Conservation (phyloP, 2,113 vertebrate species). For the Thymallus thymallus region DNA sequence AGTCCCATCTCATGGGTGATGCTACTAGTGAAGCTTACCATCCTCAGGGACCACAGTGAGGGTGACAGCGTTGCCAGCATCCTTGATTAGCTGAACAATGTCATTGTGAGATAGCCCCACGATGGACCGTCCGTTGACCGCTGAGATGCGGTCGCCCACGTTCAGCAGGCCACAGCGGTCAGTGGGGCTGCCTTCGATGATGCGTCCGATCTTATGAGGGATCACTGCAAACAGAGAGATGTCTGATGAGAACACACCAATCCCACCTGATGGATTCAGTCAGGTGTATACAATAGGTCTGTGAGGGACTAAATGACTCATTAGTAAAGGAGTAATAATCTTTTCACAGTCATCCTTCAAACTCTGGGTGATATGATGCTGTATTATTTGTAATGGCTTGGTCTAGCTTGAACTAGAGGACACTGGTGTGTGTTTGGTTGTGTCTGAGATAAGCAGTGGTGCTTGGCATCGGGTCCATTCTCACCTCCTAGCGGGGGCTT, state of each 20-base stretch:
- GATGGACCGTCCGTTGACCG: slow-evolving; percentile 92
- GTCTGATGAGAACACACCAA: background rate
- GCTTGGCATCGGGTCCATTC: slow-evolving; percentile 11
- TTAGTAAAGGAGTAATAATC: too few relatives aligned
- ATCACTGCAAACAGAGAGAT: slow-evolving; percentile 76
- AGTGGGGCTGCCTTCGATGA: slow-evolving; percentile 94
- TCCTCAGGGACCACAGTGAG: slow-evolving; percentile 93
- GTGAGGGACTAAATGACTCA: too few relatives aligned
- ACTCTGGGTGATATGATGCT: too few relatives aligned
- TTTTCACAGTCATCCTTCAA: too few relatives aligned
- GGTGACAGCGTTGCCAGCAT: slow-evolving; percentile 87
- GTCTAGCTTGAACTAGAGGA: too few relatives aligned
- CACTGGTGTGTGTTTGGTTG: too few relatives aligned
- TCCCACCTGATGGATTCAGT: too few relatives aligned
- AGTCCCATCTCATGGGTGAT: slow-evolving; percentile 1
- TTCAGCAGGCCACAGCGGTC: slow-evolving; percentile 92
- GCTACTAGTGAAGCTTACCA: slow-evolving; percentile 74
- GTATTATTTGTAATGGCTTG: too few relatives aligned
- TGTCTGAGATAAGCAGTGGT: too few relatives aligned
- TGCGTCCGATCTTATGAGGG: slow-evolving; percentile 96
- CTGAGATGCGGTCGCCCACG: slow-evolving; percentile 93
- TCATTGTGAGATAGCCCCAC: slow-evolving; percentile 90
- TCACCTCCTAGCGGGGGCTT: slow-evolving; percentile 92
- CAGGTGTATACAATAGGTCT: background rate
- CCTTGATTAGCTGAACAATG: slow-evolving; percentile 97